Base-by-base conservation (phyloP, 2,888 invertebrate genomes). In the Caenorhabditis japonica region DNA sequence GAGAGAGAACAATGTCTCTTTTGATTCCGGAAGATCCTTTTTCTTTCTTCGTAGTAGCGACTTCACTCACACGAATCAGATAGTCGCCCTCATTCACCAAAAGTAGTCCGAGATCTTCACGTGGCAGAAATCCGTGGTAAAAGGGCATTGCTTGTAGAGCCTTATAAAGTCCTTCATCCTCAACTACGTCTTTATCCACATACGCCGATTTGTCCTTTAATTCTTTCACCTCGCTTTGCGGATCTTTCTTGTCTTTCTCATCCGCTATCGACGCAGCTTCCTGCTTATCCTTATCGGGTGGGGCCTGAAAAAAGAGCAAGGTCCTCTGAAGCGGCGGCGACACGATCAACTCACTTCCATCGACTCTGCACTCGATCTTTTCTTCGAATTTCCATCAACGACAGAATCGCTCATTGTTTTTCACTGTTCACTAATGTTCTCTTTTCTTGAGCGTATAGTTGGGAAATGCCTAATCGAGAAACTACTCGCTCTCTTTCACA, bases 341-440 rank as follows among this genome's bases (percentile, higher is more conserved):
- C n/a, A n/a, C 10, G 30, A 10, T 5, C 30, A 30, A 30, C 30
- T 30, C 30, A 30, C 30, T 7, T 30, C 30, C 10, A 5, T 30
- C 10, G 30, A 30, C 10, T 30, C 30, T 10, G 30, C 30, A 30
- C 30, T 30, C 30, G 30, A 30, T 30, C 10, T 30, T 10, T 30
- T 30, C 10, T 30, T 30, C 10, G 30, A 5, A 30, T 10, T 30
- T 30, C 30, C 30, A 7, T 30, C 30, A 10, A 7, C 7, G 30
- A 30, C 30, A 30, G 30, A 30, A 7, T 30, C 30, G 30, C 30
- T 30, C 30, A 30, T 30, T 30, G 30, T 30, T 30, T 30, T 30
- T 10, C n/a, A n/a, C n/a, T n/a, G n/a, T n/a, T 49, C 64, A 5
- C 69, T 74, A 15, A 70, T 79, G 82, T 34, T n/a, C 15, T 39